Base-by-base conservation (phyloP, 2,797 vertebrate species). In the Coendou prehensilis region DNA sequence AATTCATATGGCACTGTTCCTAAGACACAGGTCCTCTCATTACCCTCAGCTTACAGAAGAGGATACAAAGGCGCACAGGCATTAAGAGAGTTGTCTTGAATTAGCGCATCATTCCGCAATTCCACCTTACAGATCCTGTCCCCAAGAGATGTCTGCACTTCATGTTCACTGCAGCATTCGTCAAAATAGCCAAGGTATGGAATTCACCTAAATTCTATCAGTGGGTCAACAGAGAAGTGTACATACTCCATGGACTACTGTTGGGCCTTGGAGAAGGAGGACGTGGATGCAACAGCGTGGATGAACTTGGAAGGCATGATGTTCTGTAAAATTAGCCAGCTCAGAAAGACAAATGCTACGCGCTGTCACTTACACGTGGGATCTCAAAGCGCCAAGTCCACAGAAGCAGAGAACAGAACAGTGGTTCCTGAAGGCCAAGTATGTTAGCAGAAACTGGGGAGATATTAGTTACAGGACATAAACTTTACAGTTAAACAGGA, bases 41-140 rank as follows among this genome's bases (percentile, higher is more conserved):
- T 37, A 93, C 37, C 5, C 37, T 28, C n/a, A 50, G 59, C 33
- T 82, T 86, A 87, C 14, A 89, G 52, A 93, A 78, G 80, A 91
- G 30, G 52, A 82, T 78, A 56, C n/a, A 3, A 33, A 75, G 41
- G 26, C 28, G 73, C 6, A 71, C 7, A 45, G 5, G 47, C 61
- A 79, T 86, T 96, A 87, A 63, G 33, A 61, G 75, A 81, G 52
- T 9, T 59, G 4, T 47, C 47, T 47, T 45, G 56, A 59, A 59
- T 11, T 22, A 52, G 10, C 23, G 3, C 14, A 37, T 17, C n/a
- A 80, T 50, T 17, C 17, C 52, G 61, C 8, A 26, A 45, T 64
- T 37, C 18, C 8, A 63, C 45, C 63, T 17, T 3, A 3, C 11
- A 37, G 14, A 69, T 17, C 50, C 54, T 45, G 20, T 6, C 30